Evolutionary conservation across 2,113 vertebrate species (phyloP).

Genomic region (Dromiciops gliroides): DNA sequence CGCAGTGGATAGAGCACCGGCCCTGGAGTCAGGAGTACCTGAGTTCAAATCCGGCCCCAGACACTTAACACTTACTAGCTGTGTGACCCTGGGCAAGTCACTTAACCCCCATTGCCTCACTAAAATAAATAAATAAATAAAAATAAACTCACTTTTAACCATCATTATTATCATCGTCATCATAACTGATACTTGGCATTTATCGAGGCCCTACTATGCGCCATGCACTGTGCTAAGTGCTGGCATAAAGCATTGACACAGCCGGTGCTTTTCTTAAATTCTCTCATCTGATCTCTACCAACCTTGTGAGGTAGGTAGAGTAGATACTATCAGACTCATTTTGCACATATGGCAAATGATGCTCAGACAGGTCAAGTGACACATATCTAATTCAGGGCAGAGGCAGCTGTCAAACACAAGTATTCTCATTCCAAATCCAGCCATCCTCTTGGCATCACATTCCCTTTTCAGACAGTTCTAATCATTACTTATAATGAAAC

Average conservation of each 20-base stretch:
- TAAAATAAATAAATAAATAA: no score
- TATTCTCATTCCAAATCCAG: not conserved
- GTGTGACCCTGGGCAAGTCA: no score
- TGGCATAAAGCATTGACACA: not conserved
- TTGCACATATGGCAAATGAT: not conserved
- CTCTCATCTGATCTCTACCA: not conserved
- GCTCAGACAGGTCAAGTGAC: not conserved
- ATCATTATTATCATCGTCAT: no score
- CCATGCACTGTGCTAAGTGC: not conserved
- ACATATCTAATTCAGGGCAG: not conserved
- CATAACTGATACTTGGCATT: not conserved
- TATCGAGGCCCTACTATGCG: not conserved
- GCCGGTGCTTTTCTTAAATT: not conserved
- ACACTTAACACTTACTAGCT: no score
- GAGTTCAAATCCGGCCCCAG: no score
- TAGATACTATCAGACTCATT: not conserved
- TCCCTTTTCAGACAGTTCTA: not conserved
- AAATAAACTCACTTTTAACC: not conserved
- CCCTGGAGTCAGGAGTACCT: no score
- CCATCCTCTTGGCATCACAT: not conserved
- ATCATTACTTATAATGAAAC: not conserved
- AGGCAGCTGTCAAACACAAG: no score
- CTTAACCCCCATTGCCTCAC: no score
- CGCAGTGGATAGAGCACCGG: no score
- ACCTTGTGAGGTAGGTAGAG: not conserved